Base-by-base conservation (phyloP, 1,140 invertebrate genomes). In the Geopemphigus sp. region DNA sequence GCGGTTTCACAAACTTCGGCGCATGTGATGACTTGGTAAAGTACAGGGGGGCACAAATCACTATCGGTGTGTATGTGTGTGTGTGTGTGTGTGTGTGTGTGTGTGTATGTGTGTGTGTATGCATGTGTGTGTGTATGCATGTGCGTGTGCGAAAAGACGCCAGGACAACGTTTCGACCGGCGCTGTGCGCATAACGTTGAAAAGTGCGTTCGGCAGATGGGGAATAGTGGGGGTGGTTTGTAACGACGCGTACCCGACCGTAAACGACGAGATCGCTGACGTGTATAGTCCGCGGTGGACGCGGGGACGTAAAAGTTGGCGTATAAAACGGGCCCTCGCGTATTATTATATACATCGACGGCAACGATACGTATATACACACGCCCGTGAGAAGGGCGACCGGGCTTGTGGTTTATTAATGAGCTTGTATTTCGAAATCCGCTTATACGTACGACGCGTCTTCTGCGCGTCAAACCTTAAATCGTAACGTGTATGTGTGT, bases 381-480 rank as follows among this genome's bases (percentile, higher is more conserved):
- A 19, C 14, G n/a, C 5, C 4, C n/a, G 32, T 2, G 19, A 72
- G 47, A 72, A 19, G 64, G 64, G 22, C 10, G 45, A 17, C 45
- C 22, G 47, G 24, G 57, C 22, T 39, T 78, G 74, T 78, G 74
- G 74, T 78, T 78, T 78, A 78, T 78, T 78, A 63, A 78, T 78
- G 74, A 63, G 74, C 74, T 78, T 63, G 74, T 54, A 8, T 61
- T 24, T 15, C 57, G 39, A 47, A 78, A 78, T 57, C 74, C 74
- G 56, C 74, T 78, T 78, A 78, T 50, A 12, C 14, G 22, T 32
- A 29, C 57, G 24, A 19, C 63, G 32, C 47, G 14, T 50, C 47
- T 50, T 50, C 47, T 11, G 47, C 72, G 72, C 50, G 72, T 54
- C 72, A 57, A 56, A n/a, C 47, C 47, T 50, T 39, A 39, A 4